phyloP scores from a whole-genome alignment of 2,888 invertebrate species.

The Chironomus tentans region DNA sequence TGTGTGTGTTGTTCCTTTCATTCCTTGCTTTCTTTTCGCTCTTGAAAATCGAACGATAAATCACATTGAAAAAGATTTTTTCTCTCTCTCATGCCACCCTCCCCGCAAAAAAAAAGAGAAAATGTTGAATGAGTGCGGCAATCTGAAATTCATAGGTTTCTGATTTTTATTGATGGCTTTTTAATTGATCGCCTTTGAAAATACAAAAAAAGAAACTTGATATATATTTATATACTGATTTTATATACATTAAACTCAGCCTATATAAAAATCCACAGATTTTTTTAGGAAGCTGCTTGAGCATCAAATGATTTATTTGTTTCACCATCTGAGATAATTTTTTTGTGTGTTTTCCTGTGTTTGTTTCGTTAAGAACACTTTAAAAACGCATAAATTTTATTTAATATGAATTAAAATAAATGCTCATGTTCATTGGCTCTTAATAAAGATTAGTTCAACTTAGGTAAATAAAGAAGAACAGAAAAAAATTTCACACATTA shows the following conservation, averaged over 20 bases:
- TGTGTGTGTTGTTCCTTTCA: not conserved
- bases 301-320: constrained; percentile 4
- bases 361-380: constrained; percentile 10
- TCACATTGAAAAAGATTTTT: constrained; percentile 1
- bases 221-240: not conserved
- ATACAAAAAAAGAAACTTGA: not conserved
- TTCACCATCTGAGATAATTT: constrained; percentile 2
- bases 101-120: not conserved
- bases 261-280: too few species aligned
- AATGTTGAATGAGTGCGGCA: not conserved
- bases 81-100: not conserved
- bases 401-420: not conserved
- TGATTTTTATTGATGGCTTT: constrained; percentile 23
- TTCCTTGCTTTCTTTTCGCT: not conserved
- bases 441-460: too few species aligned
- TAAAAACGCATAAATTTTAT: constrained; percentile 23
- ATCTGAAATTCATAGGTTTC: constrained; percentile 23
- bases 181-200: constrained; percentile 16
- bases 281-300: not conserved
- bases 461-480: not conserved
- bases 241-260: too few species aligned
- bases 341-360: not conserved
- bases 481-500: constrained; percentile 7
- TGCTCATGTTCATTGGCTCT: too few species aligned
- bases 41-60: constrained; percentile 3